phyloP scores from a whole-genome alignment of 2,888 invertebrate species.

The Micoletzkya japonica region DNA sequence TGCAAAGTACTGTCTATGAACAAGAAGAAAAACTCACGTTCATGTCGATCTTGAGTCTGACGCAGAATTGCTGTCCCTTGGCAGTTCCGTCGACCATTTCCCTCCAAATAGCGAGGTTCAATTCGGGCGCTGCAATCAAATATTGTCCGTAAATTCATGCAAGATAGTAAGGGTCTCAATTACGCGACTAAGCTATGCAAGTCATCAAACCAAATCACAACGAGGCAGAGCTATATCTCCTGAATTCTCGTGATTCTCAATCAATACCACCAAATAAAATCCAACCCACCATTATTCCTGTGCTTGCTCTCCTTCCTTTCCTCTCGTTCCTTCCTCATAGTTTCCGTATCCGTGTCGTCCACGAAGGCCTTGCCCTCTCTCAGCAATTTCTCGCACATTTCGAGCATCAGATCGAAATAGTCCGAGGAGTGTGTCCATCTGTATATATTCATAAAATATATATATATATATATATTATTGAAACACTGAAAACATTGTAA shows the following conservation, averaged over 20 bases:
- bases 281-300: conserved; percentile 41
- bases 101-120: conserved; percentile 86
- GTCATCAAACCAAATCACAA: too few relatives aligned
- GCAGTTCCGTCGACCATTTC: conserved; percentile 87
- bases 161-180: not conserved
- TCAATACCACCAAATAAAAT: not conserved
- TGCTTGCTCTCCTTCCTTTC: conserved; percentile 78
- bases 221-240: not conserved
- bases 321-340: conserved; percentile 92
- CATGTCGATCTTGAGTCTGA: conserved; percentile 97
- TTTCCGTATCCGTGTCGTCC: conserved; percentile 90
- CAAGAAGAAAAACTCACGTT: conserved; percentile 63
- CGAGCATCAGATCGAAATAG: conserved; percentile 88
- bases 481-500: not conserved
- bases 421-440: conserved; percentile 91
- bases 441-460: not conserved
- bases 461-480: not conserved
- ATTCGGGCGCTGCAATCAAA: conserved; percentile 74
- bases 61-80: conserved; percentile 84
- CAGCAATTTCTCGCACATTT: conserved; percentile 84
- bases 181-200: not conserved
- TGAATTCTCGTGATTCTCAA: not conserved
- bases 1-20: too few relatives aligned
- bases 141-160: not conserved
- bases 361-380: conserved; percentile 71